Base-by-base conservation (phyloP, 2,888 invertebrate species). In the Drosophila mimica region DNA sequence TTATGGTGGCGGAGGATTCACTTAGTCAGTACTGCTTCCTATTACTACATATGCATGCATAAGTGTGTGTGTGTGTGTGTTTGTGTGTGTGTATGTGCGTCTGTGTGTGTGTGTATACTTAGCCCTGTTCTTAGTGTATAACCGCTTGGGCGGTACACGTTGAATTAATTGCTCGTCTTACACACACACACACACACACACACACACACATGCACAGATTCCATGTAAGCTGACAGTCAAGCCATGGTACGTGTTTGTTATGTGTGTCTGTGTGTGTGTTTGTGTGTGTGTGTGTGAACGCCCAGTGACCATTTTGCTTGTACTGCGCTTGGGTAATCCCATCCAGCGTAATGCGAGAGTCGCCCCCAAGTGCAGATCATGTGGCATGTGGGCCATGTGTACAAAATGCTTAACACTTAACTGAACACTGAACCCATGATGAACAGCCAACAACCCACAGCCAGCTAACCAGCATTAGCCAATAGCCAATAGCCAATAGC, bases 381-480 rank as follows among this genome's bases (percentile, higher is more conserved):
- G 38, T 33, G 52, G 58, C 33, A 43, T 25, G 30, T 28, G 46
- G 36, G 17, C 28, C 25, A 28, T 67, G 64, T 53, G 57, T 74
- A 57, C 60, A 66, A 76, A 82, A 83, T 77, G 73, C 81, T 82
- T 82, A 81, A 86, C 82, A 85, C 86, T 83, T 63, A 81, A 74
- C 70, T 70, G 78, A 60, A 51, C 81, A 83, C 74, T 66, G 54
- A 65, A 67, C 76, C 65, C 66, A 25, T 36, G 69, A 62, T 56
- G 58, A 75, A 17, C 53, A 52, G 70, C 25, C 65, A 71, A n/a
- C 11, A 52, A 25, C 38, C 53, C 51, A n/a, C 30, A 43, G 31
- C 13, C 33, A 20, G 46, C 20, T 46, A 13, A 15, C 20, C 46
- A 46, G 46, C 28, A 46, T 8, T 46, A 46, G 46, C 40, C 40